Conservation (phyloP, 2,888 invertebrate genomes). For the Amiota minor region DNA sequence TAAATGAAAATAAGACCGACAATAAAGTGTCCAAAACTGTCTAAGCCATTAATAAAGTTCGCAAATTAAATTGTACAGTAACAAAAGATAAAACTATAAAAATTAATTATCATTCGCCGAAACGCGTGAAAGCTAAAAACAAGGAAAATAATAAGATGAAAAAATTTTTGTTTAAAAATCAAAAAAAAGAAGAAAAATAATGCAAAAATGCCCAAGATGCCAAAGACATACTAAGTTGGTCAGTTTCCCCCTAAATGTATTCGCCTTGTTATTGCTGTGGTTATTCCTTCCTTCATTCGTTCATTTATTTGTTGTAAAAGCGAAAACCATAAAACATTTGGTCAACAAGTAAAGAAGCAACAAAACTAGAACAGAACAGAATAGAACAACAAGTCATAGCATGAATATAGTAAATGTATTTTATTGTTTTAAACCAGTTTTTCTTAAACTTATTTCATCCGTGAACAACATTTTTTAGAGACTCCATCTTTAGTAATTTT, state of each 20-base stretch:
- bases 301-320: background rate
- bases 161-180: too few relatives aligned
- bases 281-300: background rate
- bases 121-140: background rate
- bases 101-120: slow-evolving; percentile 22
- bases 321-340: slow-evolving; percentile 22
- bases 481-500: too few relatives aligned
- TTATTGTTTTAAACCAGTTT: too few relatives aligned
- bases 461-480: too few relatives aligned
- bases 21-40: background rate
- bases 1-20: too few relatives aligned
- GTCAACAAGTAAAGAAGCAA: slow-evolving; percentile 28
- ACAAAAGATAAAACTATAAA: slow-evolving; percentile 7
- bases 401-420: background rate
- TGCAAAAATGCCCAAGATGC: background rate
- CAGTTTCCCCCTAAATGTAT: background rate
- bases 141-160: background rate
- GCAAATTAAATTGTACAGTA: slow-evolving; percentile 23
- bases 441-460: too few relatives aligned
- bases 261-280: background rate
- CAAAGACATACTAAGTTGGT: background rate
- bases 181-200: too few relatives aligned
- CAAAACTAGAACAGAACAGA: slow-evolving; percentile 21
- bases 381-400: background rate
- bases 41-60: slow-evolving; percentile 16